Evolutionary conservation across 2,888 invertebrate genomes (phyloP), one percentile per base, ranked within the genome.

Genomic region (Hydropsyche betteni): DNA sequence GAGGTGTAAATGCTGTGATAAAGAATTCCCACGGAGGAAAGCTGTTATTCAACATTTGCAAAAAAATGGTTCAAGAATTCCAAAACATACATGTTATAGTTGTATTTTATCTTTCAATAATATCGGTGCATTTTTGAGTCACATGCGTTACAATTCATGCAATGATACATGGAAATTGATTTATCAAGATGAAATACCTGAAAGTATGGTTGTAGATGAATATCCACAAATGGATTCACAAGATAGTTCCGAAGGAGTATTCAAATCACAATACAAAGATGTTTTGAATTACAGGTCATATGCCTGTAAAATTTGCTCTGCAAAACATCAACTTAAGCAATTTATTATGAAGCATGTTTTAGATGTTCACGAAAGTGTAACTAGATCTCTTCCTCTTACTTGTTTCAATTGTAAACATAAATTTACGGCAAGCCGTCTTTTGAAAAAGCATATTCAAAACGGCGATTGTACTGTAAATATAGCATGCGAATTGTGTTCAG

Each of bases 31-130:
- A 2, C 84, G 88, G 2, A 83, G 88, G 75, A 88, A 88, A 81
- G 87, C 88, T 10, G 87, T 88, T 52, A 88, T 88, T 80, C 88
- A 88, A 78, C 88, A 88, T 81, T 82, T 88, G 75, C 88, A 88
- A 81, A 88, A 88, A 82, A 88, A 87, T 81, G 88, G 88, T 2
- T 85, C 86, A 77, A 87, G 87, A 83, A 89, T 90, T 70, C 90
- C 90, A 0, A 88, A 89, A 80, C 90, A 89, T 80, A 90, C 90
- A 0, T 90, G 90, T 80, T 90, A 90, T 80, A 89, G 89, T 81
- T 90, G 90, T 81, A 89, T 90, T 76, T 84, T 90, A 38, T 89
- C 90, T 0, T 90, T 89, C 78, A 85, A 84, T 5, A 87, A 88
- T 79, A 87, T 88, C 75, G 88, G 88, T 33, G 88, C 88, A 50